A percentile compares a stretch with the other conserved stretches of the same genome.
These are phyloP conservation scores for Edolisoma coerulescens DNA, from an alignment of 2,113 vertebrate genomes.

Conservation along the genomic window DNA sequence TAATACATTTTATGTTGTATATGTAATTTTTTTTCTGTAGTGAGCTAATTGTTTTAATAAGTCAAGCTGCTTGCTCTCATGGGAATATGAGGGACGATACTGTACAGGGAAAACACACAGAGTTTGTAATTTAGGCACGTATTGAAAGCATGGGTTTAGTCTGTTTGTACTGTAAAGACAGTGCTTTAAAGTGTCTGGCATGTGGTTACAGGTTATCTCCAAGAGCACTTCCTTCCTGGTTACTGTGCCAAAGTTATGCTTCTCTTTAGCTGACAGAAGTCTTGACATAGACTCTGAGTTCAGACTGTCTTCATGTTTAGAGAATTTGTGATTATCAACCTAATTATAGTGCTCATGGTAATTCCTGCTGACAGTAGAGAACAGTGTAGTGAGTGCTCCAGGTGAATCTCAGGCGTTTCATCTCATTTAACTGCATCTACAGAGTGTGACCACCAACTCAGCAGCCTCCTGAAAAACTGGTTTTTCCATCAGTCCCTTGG, in stretches of 20 bases:
- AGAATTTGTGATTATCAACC: background rate
- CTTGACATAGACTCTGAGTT: background rate
- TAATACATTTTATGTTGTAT: background rate
- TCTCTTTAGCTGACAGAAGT: background rate
- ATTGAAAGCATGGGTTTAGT: background rate
- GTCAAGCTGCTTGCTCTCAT: background rate
- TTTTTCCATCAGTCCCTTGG: slow-evolving; percentile 17
- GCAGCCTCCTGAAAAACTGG: slow-evolving; percentile 15
- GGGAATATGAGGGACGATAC: background rate
- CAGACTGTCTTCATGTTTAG: background rate
- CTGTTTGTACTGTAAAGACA: background rate
- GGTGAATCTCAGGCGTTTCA: background rate
- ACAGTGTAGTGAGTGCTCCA: background rate
- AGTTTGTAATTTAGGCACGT: background rate
- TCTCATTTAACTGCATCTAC: background rate
- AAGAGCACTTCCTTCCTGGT: background rate
- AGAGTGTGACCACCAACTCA: slow-evolving; percentile 4
- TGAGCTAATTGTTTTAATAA: background rate
- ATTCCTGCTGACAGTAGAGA: background rate
- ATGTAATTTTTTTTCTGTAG: background rate
- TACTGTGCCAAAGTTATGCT: background rate
- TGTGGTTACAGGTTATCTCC: background rate
- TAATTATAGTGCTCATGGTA: background rate
- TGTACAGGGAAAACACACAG: background rate
- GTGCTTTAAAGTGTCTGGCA: background rate